These are phyloP conservation scores for Chloropsis hardwickii DNA, from an alignment of 2,113 vertebrate genomes.

Conservation along the genomic window DNA sequence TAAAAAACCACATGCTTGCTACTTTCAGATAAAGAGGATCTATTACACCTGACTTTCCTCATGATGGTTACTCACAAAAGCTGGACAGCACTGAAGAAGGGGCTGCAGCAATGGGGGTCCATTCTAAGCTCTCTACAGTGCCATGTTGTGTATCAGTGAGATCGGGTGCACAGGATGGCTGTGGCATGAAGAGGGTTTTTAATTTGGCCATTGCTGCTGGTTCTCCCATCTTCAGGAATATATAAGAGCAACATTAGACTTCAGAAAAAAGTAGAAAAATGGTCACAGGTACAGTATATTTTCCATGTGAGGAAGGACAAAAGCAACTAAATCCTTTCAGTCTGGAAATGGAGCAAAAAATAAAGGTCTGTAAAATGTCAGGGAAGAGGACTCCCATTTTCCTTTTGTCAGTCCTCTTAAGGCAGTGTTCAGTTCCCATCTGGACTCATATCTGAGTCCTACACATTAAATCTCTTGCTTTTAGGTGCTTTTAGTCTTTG, in stretches of 20 bases:
- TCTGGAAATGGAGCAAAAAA: background rate
- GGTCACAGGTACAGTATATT: background rate
- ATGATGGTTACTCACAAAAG: background rate
- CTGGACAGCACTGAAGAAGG: background rate
- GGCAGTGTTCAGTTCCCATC: background rate
- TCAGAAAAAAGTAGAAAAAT: background rate
- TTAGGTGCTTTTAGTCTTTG: background rate
- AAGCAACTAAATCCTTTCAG: background rate
- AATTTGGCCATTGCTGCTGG: background rate
- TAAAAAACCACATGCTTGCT: background rate
- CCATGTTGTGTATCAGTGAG: background rate
- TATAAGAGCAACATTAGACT: background rate
- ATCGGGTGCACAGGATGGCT: background rate
- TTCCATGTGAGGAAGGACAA: background rate
- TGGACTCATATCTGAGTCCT: background rate
- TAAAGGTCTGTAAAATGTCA: background rate
- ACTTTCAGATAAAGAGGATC: background rate
- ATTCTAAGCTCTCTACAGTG: background rate
- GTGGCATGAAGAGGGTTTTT: background rate
- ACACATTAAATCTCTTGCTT: background rate
- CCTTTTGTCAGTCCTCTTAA: background rate
- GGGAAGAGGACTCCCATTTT: background rate
- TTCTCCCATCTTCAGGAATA: background rate
- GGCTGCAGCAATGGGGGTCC: background rate
- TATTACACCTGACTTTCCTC: background rate